Evolutionary conservation across 2,113 vertebrate species (phyloP).

Genomic region (Calypte anna): DNA sequence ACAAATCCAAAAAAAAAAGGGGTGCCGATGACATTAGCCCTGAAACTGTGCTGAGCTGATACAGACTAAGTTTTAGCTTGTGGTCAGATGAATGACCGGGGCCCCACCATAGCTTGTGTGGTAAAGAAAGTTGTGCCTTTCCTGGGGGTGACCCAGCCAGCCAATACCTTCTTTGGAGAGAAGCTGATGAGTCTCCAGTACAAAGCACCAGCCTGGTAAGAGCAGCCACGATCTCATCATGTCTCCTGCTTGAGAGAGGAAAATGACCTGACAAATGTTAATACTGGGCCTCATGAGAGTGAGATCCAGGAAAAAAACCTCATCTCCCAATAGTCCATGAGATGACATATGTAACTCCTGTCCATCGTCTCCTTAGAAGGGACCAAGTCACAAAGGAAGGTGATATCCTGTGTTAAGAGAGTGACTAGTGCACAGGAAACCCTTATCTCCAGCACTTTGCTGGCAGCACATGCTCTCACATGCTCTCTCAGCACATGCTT

Average conservation of each 20-base stretch:
- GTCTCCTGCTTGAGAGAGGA: neutral
- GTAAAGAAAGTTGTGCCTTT: neutral
- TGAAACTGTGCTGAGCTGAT: neutral
- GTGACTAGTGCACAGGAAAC: neutral
- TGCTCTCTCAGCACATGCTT: too few species aligned
- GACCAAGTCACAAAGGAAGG: neutral
- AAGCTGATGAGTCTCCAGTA: neutral
- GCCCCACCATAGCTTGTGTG: rapidly evolving
- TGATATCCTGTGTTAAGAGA: neutral
- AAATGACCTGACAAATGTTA: neutral
- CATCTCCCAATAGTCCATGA: neutral
- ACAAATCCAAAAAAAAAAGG: neutral
- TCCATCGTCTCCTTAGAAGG: neutral
- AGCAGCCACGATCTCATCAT: neutral
- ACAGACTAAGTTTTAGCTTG: neutral
- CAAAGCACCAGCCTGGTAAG: rapidly evolving
- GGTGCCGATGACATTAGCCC: neutral
- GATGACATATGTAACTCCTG: neutral
- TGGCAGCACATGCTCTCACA: neutral
- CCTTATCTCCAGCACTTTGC: neutral
- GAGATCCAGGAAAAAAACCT: neutral
- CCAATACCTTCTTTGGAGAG: neutral
- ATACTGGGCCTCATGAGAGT: neutral
- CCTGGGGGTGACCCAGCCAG: neutral
- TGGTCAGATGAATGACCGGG: neutral